Conservation (phyloP, 2,113 vertebrate genomes). For the Misgurnus anguillicaudatus region DNA sequence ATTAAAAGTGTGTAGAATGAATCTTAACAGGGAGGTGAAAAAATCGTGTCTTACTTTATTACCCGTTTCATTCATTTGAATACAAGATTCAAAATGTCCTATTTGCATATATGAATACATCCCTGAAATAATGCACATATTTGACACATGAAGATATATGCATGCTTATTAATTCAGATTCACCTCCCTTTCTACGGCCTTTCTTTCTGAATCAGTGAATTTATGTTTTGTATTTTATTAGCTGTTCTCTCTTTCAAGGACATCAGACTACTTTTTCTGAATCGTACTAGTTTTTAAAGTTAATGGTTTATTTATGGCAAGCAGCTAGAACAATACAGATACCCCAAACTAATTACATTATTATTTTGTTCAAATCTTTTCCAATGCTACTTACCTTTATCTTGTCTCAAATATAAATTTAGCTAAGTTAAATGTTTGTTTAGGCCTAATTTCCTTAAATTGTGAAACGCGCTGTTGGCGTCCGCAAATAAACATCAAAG, state of each 20-base stretch:
- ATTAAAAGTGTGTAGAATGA: conserved; percentile 13
- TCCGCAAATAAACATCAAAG: conserved; percentile 29
- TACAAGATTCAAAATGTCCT: conserved; percentile 30
- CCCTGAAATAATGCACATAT: not conserved
- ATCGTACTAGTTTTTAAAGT: not conserved
- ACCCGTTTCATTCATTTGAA: conserved; percentile 24
- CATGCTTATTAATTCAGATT: not conserved
- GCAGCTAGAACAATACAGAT: not conserved
- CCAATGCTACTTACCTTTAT: too few species aligned
- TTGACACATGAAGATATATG: conserved; percentile 22
- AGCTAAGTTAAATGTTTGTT: not conserved
- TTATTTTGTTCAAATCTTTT: too few species aligned
- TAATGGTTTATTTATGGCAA: not conserved
- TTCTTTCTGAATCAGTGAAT: not conserved
- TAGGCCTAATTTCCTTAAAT: conserved; percentile 10
- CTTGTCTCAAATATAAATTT: not conserved
- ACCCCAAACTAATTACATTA: too few species aligned
- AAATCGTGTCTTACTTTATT: not conserved
- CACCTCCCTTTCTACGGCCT: not conserved
- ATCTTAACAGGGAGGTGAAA: conserved; percentile 8
- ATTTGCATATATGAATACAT: conserved; percentile 47
- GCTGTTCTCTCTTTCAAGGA: not conserved
- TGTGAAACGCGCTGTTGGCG: not conserved
- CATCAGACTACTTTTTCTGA: not conserved
- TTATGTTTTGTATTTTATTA: not conserved